Conservation (phyloP, 1,140 invertebrate genomes). For the Aphis craccivora region DNA sequence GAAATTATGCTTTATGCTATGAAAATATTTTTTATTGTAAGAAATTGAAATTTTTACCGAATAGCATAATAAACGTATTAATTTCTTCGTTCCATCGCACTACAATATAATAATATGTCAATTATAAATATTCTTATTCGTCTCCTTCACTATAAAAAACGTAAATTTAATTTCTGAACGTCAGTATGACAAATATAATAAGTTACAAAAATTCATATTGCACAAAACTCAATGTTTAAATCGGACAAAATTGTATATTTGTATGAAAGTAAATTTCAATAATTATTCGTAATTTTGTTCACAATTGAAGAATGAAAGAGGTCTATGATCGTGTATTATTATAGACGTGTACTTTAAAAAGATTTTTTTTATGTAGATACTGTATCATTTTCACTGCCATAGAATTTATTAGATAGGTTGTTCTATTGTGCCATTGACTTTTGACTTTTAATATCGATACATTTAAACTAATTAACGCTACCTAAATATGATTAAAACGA, state of each 20-base stretch:
- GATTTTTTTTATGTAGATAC: background rate
- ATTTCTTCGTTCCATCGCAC: no score
- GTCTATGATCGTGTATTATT: background rate
- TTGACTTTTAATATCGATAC: background rate
- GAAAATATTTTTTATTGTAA: no score
- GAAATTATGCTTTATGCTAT: no score
- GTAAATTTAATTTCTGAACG: background rate
- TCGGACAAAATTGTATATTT: background rate
- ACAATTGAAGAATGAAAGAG: background rate
- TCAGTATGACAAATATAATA: background rate
- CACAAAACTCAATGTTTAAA: background rate
- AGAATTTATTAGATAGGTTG: background rate
- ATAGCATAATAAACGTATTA: no score
- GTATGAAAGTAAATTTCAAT: background rate
- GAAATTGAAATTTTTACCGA: no score
- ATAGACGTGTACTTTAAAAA: background rate
- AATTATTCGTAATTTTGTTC: background rate
- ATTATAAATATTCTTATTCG: no score
- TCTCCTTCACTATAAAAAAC: fast-evolving
- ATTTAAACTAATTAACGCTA: background rate
- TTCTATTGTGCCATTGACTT: background rate
- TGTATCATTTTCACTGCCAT: background rate
- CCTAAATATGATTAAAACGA: background rate
- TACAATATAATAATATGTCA: no score
- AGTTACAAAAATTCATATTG: background rate